phyloP scores from a whole-genome alignment of 2,888 invertebrate genomes.

The Brachylomia viminalis region DNA sequence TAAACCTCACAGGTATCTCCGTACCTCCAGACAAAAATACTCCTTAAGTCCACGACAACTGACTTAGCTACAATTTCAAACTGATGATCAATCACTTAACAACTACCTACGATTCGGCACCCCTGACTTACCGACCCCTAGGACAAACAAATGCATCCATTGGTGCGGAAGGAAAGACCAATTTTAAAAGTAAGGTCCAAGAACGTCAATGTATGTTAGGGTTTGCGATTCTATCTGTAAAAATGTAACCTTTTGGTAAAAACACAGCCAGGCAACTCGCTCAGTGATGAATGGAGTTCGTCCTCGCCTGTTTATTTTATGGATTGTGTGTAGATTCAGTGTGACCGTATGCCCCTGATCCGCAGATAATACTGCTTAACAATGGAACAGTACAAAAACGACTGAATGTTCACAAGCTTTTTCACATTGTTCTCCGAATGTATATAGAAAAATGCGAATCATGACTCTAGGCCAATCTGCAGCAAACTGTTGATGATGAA shows the following conservation, averaged over 20 bases:
- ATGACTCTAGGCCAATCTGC: slow-evolving; percentile 46
- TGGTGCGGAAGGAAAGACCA: neutral
- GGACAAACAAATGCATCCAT: neutral
- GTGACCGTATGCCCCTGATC: slow-evolving; percentile 45
- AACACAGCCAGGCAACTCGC: slow-evolving; percentile 32
- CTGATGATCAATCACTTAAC: slow-evolving; percentile 73
- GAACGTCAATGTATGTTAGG: neutral
- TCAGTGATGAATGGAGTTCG: slow-evolving; percentile 68
- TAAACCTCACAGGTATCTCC: neutral
- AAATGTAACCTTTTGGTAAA: slow-evolving; percentile 15
- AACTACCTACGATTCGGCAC: slow-evolving; percentile 14
- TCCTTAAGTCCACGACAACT: neutral
- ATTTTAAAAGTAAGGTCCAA: neutral
- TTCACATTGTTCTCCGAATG: slow-evolving; percentile 52
- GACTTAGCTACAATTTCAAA: slow-evolving; percentile 71
- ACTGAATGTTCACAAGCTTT: slow-evolving; percentile 40
- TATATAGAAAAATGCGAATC: slow-evolving; percentile 47
- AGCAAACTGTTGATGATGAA: slow-evolving; percentile 35
- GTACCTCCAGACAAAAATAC: neutral
- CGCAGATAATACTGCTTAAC: slow-evolving; percentile 48
- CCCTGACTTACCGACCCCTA: neutral
- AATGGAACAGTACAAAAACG: slow-evolving; percentile 43
- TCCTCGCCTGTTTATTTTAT: slow-evolving; percentile 60
- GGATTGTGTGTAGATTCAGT: slow-evolving; percentile 46
- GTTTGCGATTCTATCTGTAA: neutral